These are phyloP conservation scores for Chaenodraco wilsoni DNA, from an alignment of 2,797 vertebrate genomes.

Conservation along the genomic window DNA sequence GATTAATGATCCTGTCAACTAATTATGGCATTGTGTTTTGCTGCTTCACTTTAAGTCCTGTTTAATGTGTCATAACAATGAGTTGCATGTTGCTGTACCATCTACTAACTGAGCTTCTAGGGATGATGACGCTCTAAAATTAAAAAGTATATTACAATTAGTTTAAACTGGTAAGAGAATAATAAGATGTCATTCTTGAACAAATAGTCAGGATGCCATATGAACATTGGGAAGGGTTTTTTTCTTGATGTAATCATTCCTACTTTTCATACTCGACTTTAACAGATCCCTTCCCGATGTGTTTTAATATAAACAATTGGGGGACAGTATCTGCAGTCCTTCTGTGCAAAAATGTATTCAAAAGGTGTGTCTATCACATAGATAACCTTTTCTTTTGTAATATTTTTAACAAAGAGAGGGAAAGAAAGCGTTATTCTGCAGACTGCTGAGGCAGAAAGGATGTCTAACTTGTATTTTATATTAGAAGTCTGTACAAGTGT, in stretches of 20 bases:
- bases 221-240: not conserved
- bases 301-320: not conserved
- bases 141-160: not conserved
- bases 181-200: not conserved
- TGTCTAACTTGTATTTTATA: not conserved
- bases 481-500: not conserved
- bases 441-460: constrained; percentile 24
- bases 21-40: constrained; percentile 18
- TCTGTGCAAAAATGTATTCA: not conserved
- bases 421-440: not conserved
- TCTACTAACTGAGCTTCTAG: not conserved
- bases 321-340: not conserved
- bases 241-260: not conserved
- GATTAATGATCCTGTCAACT: constrained; percentile 38
- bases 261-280: not conserved
- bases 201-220: not conserved
- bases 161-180: not conserved
- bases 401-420: not conserved
- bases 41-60: constrained; percentile 21
- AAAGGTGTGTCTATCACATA: not conserved
- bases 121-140: not conserved
- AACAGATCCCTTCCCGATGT: not conserved
- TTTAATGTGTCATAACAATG: constrained; percentile 29
- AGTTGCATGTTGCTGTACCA: not conserved
- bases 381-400: not conserved